A percentile compares a stretch with the other conserved stretches of the same genome.
Evolutionary conservation across 2,797 vertebrate species (phyloP).

Genomic region (Mus caroli): DNA sequence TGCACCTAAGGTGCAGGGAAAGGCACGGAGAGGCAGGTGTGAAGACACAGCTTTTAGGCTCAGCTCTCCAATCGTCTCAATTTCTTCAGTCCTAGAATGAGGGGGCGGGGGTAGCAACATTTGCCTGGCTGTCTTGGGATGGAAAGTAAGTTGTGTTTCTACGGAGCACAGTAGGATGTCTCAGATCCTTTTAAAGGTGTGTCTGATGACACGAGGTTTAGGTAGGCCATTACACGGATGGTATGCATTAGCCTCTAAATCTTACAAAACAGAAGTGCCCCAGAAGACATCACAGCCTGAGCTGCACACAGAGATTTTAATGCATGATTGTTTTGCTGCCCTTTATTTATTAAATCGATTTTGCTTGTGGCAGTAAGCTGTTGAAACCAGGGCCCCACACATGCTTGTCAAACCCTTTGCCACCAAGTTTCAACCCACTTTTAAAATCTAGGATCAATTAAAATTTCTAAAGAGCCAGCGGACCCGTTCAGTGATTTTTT

Average conservation of each 20-base stretch:
- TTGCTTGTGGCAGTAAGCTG: background rate
- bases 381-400: background rate
- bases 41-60: background rate
- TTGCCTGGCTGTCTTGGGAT: background rate
- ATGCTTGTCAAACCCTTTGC: background rate
- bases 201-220: background rate
- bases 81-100: background rate
- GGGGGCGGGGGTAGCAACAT: background rate
- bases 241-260: background rate
- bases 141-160: background rate
- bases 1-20: background rate
- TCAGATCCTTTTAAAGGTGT: background rate
- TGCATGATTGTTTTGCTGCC: background rate
- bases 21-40: background rate
- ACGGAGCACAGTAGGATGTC: background rate
- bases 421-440: background rate
- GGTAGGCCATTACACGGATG: background rate
- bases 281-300: background rate
- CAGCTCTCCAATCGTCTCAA: background rate
- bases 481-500: background rate
- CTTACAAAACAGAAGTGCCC: background rate
- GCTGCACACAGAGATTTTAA: background rate
- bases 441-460: background rate
- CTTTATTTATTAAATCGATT: background rate
- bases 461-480: background rate